Percentiles rank a stretch among this genome's conserved stretches.
Evolutionary conservation across 2,888 invertebrate species (phyloP).

Genomic region (Gibbula magus): DNA sequence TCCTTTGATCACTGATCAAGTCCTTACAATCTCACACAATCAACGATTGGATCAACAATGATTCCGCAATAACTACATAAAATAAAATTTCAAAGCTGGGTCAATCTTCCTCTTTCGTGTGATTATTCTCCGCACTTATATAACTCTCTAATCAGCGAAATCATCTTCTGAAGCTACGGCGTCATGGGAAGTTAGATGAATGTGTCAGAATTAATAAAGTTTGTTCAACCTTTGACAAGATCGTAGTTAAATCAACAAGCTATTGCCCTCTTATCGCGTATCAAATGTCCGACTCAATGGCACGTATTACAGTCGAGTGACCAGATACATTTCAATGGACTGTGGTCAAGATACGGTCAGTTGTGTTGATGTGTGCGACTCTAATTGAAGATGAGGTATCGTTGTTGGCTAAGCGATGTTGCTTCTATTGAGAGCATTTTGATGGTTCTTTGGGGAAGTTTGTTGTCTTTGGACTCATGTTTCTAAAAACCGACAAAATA

Average conservation of each 20-base stretch:
- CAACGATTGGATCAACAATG: no score
- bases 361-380: neutral
- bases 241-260: neutral
- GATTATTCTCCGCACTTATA: neutral
- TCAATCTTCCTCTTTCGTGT: neutral
- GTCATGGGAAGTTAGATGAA: constrained; percentile 4
- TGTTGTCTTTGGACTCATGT: no score
- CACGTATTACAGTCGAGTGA: neutral
- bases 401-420: neutral
- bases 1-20: no score
- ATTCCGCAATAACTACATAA: no score
- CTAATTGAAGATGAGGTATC: neutral
- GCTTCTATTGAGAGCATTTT: neutral
- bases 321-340: neutral
- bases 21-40: no score
- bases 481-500: no score
- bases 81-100: no score
- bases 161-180: neutral
- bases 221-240: neutral
- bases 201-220: constrained; percentile 4
- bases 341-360: neutral
- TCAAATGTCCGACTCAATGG: neutral
- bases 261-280: neutral
- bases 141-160: neutral
- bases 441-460: no score